Evolutionary conservation across 2,888 invertebrate species (phyloP).

Genomic region (Andricus quercusramuli): DNA sequence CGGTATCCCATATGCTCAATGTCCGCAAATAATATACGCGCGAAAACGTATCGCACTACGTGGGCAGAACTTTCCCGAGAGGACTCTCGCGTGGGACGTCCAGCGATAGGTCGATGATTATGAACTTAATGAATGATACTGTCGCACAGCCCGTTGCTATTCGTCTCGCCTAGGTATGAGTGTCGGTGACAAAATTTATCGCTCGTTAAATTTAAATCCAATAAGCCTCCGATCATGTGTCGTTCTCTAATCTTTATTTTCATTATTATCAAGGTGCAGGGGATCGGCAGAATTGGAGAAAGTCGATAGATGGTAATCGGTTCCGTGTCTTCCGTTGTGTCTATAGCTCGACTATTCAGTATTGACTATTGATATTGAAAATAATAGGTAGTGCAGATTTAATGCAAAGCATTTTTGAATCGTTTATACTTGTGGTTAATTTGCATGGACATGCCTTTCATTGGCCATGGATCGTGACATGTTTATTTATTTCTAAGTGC

Average conservation of each 20-base stretch:
- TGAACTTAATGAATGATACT: conserved; percentile 62
- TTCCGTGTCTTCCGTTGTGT: conserved; percentile 32
- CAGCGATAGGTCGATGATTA: conserved; percentile 61
- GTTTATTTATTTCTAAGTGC: conserved; percentile 3
- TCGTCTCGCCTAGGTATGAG: conserved; percentile 22
- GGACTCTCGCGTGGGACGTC: conserved; percentile 63
- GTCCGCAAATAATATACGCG: conserved; percentile 61
- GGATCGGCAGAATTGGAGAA: conserved; percentile 26
- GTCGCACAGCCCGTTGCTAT: conserved; percentile 41
- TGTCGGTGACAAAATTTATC: conserved; percentile 41
- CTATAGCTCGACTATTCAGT: neutral
- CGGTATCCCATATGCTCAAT: conserved; percentile 44
- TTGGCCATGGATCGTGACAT: conserved; percentile 17
- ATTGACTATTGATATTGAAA: conserved; percentile 28
- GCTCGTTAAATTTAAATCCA: conserved; percentile 37
- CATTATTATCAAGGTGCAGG: neutral
- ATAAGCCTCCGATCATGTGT: conserved; percentile 30
- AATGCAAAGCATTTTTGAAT: conserved; percentile 28
- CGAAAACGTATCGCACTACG: conserved; percentile 60
- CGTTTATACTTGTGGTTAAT: conserved; percentile 8
- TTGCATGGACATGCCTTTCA: conserved; percentile 12
- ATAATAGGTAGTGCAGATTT: conserved; percentile 29
- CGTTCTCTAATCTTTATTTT: conserved; percentile 8
- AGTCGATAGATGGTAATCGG: conserved; percentile 31
- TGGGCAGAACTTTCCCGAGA: conserved; percentile 57